Percentiles rank a stretch among this genome's conserved stretches.
Evolutionary conservation across 2,888 invertebrate species (phyloP).

Genomic region (Dryococelus australis): DNA sequence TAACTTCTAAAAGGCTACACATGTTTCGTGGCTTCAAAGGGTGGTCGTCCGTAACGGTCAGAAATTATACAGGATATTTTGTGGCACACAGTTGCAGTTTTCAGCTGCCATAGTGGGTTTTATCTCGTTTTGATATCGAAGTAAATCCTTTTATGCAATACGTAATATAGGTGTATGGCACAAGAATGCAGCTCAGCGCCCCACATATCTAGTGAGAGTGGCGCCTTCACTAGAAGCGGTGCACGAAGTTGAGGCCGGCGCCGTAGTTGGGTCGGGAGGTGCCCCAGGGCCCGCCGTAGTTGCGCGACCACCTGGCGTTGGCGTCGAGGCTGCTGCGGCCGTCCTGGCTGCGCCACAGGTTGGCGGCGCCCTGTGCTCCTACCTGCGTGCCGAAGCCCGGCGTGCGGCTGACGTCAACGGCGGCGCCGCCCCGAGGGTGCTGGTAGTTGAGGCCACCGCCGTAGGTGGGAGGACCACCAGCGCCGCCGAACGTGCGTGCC

Average conservation of each 20-base stretch:
- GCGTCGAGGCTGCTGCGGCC: conserved; percentile 20
- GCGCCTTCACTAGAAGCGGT: neutral
- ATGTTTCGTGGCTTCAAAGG: too few species aligned
- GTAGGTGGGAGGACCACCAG: neutral
- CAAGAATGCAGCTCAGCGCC: too few species aligned
- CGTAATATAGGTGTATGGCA: too few species aligned
- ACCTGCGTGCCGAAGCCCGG: conserved; percentile 28
- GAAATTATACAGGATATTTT: too few species aligned
- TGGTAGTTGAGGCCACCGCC: conserved; percentile 27
- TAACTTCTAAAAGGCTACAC: too few species aligned
- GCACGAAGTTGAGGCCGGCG: neutral
- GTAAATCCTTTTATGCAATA: too few species aligned
- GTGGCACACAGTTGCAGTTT: too few species aligned
- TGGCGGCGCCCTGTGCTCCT: neutral
- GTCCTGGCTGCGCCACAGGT: conserved; percentile 1
- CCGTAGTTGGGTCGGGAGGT: conserved; percentile 18
- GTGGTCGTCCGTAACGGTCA: too few species aligned
- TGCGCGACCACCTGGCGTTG: conserved; percentile 8
- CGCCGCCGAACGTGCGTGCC: conserved; percentile 16
- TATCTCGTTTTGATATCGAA: too few species aligned
- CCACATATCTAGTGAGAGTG: too few species aligned
- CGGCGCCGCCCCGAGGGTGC: neutral
- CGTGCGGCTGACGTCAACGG: conserved; percentile 27
- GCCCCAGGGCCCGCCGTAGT: conserved; percentile 28
- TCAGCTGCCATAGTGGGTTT: too few species aligned